A percentile compares a stretch with the other conserved stretches of the same genome.
Conservation (phyloP, 2,888 invertebrate genomes). For the Psylliodes chrysocephalus region DNA sequence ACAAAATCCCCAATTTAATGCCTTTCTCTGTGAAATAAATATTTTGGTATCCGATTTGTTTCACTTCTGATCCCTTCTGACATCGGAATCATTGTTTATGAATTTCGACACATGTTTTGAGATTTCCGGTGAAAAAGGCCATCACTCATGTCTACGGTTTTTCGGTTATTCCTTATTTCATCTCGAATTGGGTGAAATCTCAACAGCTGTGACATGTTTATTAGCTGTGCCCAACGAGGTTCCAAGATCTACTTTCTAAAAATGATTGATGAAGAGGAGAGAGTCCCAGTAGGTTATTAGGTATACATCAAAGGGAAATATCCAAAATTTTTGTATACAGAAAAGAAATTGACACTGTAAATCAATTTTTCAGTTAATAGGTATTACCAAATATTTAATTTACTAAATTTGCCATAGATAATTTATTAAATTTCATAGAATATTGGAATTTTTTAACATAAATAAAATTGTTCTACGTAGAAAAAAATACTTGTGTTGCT, state of each 20-base stretch:
- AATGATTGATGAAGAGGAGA: constrained; percentile 22
- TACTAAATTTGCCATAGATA: too few relatives aligned
- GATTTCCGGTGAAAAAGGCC: constrained; percentile 9
- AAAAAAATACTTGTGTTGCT: too few relatives aligned
- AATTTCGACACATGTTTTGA: constrained; percentile 20
- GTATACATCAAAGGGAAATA: constrained; percentile 1
- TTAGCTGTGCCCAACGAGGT: not conserved
- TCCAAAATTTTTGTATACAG: too few relatives aligned
- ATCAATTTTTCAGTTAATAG: too few relatives aligned
- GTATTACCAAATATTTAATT: too few relatives aligned
- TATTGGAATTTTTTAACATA: too few relatives aligned
- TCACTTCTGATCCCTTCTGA: not conserved
- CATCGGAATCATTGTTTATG: constrained; percentile 12
- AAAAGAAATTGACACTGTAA: too few relatives aligned
- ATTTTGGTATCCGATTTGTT: constrained; percentile 10
- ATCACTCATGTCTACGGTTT: constrained; percentile 20
- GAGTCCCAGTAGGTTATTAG: constrained; percentile 1
- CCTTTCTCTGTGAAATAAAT: not conserved
- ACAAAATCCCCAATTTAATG: too few relatives aligned
- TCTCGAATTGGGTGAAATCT: constrained; percentile 17
- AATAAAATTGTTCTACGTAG: too few relatives aligned
- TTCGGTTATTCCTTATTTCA: constrained; percentile 12
- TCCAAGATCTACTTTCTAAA: constrained; percentile 8
- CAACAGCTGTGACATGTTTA: constrained; percentile 21
- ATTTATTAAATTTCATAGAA: too few relatives aligned